phyloP scores from a whole-genome alignment of 2,113 vertebrate species.

The Elgaria multicarinata region DNA sequence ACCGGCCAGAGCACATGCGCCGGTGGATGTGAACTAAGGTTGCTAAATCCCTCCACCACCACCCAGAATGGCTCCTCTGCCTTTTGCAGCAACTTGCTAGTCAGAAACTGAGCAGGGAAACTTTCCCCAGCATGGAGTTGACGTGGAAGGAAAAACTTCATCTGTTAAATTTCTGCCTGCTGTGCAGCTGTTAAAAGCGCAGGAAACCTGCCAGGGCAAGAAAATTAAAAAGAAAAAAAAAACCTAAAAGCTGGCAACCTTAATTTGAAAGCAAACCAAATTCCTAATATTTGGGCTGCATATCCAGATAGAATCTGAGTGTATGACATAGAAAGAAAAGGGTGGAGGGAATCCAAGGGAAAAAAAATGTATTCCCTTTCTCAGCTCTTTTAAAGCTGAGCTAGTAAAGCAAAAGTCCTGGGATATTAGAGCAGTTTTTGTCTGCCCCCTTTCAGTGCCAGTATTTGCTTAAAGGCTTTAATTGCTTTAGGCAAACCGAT shows the following conservation, averaged over 20 bases:
- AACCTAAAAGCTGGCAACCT: too few relatives aligned
- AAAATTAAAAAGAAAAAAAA: background rate
- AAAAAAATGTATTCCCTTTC: background rate
- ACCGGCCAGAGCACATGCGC: background rate
- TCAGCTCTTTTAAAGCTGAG: background rate
- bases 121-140: background rate
- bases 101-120: background rate
- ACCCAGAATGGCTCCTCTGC: background rate
- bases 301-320: background rate
- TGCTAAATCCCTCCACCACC: background rate
- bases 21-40: background rate
- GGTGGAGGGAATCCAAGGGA: too few relatives aligned
- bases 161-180: background rate
- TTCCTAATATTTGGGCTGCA: background rate
- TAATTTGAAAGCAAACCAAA: background rate
- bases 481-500: conserved; percentile 85
- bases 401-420: conserved; percentile 65
- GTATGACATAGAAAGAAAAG: background rate
- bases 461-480: conserved; percentile 86
- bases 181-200: background rate
- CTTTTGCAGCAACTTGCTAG: background rate
- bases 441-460: conserved; percentile 81
- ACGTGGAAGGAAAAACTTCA: background rate
- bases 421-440: conserved; percentile 75
- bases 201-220: background rate